Evolutionary conservation across 1,140 invertebrate genomes (phyloP), one percentile per base, ranked within the genome.

Genomic region (Pachypeltis micranthus): DNA sequence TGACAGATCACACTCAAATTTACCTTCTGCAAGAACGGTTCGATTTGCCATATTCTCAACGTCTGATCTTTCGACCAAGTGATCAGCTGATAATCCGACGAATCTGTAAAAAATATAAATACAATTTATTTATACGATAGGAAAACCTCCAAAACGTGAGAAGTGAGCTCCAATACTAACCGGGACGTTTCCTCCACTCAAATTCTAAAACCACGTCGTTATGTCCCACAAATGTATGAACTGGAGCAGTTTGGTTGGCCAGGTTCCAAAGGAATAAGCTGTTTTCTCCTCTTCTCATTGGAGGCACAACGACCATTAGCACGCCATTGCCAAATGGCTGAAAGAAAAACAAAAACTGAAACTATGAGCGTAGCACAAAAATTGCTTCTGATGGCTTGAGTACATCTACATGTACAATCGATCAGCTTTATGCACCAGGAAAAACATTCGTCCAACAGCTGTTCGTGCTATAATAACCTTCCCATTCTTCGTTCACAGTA

Each of bases 31-130:
- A 96, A 76, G 66, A 85, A 85, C 26, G 85, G 81, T 73, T 93
- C 89, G 68, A 96, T 88, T 71, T 85, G 85, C 87, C 93, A 96
- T 19, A 96, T 85, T 60, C 94, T 78, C 23, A 98, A 77, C 57
- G 85, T 92, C 69, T 95, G 91, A 80, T 97, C 93, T 72, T 91
- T 86, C 0, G 91, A 93, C 93, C 93, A 98, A 0, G 93, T 96
- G 0, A 97, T 83, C n/a, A 97, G 73, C 73, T 97, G 90, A 74
- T 87, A 87, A 69, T 91, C 86, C 54, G 68, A 76, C 69, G 72
- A 81, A 74, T 79, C 80, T 82, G 63, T 72, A 69, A 64, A 59
- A 67, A 21, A 68, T 63, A 59, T 63, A 39, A 16, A 55, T 65
- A 61, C 16, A 51, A 47, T 56, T 51, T 39, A 39, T n/a, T 10